Evolutionary conservation across 2,888 invertebrate genomes (phyloP).

Genomic region (Alsophila aescularia): DNA sequence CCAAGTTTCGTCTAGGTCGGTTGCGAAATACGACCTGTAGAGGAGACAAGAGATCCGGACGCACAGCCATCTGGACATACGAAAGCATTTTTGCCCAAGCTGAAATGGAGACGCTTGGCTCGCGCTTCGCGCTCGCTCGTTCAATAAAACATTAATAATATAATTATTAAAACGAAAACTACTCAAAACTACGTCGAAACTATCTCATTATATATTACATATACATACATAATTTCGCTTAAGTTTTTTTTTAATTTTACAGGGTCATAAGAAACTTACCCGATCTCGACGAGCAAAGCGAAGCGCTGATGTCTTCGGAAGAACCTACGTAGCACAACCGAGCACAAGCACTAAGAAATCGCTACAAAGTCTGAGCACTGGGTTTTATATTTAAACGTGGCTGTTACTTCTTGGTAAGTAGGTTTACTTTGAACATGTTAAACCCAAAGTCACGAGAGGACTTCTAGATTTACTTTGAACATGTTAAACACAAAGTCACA

Average conservation of each 20-base stretch:
- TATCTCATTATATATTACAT: too few relatives aligned
- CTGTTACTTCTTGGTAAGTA: constrained; percentile 5
- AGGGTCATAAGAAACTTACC: constrained; percentile 77
- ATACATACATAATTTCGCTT: too few relatives aligned
- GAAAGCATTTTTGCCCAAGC: too few relatives aligned
- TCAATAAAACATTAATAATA: too few relatives aligned
- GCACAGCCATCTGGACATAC: too few relatives aligned
- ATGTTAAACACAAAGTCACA: background rate
- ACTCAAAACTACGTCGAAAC: background rate
- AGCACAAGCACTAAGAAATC: constrained; percentile 19
- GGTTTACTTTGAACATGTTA: constrained; percentile 5
- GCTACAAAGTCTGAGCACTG: constrained; percentile 47
- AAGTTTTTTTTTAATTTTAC: constrained; percentile 17
- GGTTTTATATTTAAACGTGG: constrained; percentile 14
- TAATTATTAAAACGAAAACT: too few relatives aligned
- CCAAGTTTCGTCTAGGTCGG: too few relatives aligned
- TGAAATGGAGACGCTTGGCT: too few relatives aligned
- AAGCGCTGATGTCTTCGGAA: constrained; percentile 83
- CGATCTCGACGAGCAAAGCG: constrained; percentile 86
- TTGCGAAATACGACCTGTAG: too few relatives aligned
- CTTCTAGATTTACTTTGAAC: constrained; percentile 9
- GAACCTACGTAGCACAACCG: constrained; percentile 69
- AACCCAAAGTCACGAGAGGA: too few relatives aligned
- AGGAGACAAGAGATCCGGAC: too few relatives aligned
- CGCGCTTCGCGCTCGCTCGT: too few relatives aligned